phyloP scores from a whole-genome alignment of 2,888 invertebrate genomes.

The Spicauda simplicius region DNA sequence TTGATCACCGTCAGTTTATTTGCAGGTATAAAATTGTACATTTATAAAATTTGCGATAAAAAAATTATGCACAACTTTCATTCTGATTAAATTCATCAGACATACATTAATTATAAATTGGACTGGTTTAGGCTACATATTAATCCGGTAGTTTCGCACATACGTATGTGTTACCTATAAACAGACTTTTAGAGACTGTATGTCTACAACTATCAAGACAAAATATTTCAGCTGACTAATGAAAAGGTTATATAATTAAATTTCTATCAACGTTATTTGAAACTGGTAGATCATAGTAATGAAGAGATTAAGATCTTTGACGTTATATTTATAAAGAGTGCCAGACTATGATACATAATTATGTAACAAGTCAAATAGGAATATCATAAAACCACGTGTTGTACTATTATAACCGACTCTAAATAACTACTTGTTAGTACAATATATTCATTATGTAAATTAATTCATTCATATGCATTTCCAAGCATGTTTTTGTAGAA shows the following conservation, averaged over 20 bases:
- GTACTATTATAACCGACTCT: too few species aligned
- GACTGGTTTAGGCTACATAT: not conserved
- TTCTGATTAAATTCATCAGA: constrained; percentile 19
- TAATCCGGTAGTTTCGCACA: not conserved
- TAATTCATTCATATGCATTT: too few species aligned
- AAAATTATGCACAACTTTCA: constrained; percentile 15
- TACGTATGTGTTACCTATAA: not conserved
- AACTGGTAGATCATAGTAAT: too few species aligned
- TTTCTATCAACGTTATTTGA: too few species aligned
- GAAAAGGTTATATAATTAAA: not conserved
- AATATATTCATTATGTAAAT: too few species aligned
- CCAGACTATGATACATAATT: too few species aligned
- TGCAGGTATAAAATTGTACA: not conserved
- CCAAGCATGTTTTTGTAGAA: too few species aligned
- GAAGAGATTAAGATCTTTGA: too few species aligned
- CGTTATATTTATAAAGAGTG: too few species aligned
- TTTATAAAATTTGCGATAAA: constrained; percentile 21
- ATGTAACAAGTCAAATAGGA: too few species aligned
- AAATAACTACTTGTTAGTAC: too few species aligned
- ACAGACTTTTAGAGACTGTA: not conserved
- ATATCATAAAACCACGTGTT: too few species aligned
- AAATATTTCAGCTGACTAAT: not conserved
- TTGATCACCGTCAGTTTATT: constrained; percentile 2
- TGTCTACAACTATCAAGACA: not conserved
- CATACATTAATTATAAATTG: not conserved